phyloP scores from a whole-genome alignment of 2,113 vertebrate genomes.

The Micromys minutus region DNA sequence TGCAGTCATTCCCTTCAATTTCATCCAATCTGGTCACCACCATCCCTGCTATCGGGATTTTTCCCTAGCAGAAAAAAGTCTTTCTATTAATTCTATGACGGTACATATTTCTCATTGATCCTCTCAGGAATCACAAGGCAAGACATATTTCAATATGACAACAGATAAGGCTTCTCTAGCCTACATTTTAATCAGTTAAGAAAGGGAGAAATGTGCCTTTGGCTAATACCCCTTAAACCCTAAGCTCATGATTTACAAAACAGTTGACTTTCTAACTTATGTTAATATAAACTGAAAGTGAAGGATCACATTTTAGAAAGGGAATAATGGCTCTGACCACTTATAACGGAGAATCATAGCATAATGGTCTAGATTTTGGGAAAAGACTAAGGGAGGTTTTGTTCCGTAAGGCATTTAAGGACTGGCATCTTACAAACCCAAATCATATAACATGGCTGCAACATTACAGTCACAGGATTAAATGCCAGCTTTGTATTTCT shows the following conservation, averaged over 20 bases:
- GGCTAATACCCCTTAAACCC: not conserved
- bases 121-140: conserved; percentile 25
- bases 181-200: conserved; percentile 52
- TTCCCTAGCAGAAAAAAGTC: conserved; percentile 87
- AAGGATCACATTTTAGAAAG: conserved; percentile 40
- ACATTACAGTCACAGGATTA: not conserved
- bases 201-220: conserved; percentile 19
- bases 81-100: conserved; percentile 58
- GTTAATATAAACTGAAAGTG: not conserved
- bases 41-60: conserved; percentile 90
- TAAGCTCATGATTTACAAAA: conserved; percentile 20
- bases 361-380: conserved; percentile 26
- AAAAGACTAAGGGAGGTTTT: conserved; percentile 21
- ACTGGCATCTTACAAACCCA: not conserved
- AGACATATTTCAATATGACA: conserved; percentile 1
- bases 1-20: conserved; percentile 87
- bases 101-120: conserved; percentile 30
- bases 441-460: not conserved
- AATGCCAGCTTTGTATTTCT: conserved; percentile 44
- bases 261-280: not conserved
- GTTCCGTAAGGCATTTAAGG: conserved; percentile 23
- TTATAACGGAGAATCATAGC: not conserved
- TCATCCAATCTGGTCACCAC: conserved; percentile 92
- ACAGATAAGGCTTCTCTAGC: not conserved
- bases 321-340: not conserved